Evolutionary conservation across 2,888 invertebrate species (phyloP).

Genomic region (Aleiodes leptofemur): DNA sequence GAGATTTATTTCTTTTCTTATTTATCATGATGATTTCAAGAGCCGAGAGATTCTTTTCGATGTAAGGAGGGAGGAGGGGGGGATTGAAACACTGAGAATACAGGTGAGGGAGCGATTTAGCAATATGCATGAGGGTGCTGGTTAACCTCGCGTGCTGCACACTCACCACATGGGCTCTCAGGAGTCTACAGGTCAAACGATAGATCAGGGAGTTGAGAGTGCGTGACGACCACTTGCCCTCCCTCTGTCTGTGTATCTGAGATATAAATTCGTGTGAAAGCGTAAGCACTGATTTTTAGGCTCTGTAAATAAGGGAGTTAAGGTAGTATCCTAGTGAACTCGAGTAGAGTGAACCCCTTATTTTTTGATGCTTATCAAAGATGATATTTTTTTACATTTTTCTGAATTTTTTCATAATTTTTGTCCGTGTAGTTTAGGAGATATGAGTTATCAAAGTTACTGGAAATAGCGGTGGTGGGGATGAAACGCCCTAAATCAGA

Average conservation of each 20-base stretch:
- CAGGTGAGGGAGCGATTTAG: conserved; percentile 22
- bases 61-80: no score
- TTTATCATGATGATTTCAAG: conserved; percentile 16
- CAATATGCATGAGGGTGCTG: conserved; percentile 39
- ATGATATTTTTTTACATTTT: no score
- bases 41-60: conserved; percentile 13
- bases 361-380: no score
- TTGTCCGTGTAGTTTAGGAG: no score
- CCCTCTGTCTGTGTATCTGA: conserved; percentile 17
- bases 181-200: conserved; percentile 48
- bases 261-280: conserved; percentile 42
- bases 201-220: conserved; percentile 44
- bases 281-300: conserved; percentile 50
- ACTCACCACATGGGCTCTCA: conserved; percentile 7
- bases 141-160: conserved; percentile 35
- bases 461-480: no score
- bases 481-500: no score
- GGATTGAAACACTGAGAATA: neutral
- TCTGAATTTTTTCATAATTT: no score
- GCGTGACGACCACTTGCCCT: conserved; percentile 55
- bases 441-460: no score
- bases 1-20: conserved; percentile 5
- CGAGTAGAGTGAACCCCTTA: no score
- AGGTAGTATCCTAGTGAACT: no score
- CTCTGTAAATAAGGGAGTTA: neutral